Evolutionary conservation across 2,888 invertebrate genomes (phyloP), one percentile per base, ranked within the genome.

Genomic region (Xanthorhoe designata): DNA sequence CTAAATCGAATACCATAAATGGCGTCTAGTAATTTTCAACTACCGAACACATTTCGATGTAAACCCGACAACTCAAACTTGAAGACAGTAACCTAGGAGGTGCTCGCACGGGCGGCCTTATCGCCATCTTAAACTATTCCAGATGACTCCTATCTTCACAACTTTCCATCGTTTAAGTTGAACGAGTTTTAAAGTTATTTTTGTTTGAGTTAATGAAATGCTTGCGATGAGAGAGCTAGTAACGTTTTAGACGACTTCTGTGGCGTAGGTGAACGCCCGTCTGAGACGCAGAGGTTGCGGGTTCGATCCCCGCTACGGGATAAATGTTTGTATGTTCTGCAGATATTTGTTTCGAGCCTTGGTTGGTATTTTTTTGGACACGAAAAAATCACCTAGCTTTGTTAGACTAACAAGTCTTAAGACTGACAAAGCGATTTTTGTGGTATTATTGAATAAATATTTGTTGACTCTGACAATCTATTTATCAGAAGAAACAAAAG

Each of bases 61-160:
- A 38, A 8, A 2, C 2, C 38, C 38, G 38, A 38, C 38, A 38
- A 13, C 2, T 38, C 10, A 2, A 13, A 38, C 9, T 9, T 38
- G 1, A 13, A 15, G 59, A 62, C 66, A 63, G 54, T 58, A 62
- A 66, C 55, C 10, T 63, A 47, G n/a, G 13, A 47, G 51, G 19
- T 49, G 19, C 45, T 49, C 24, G 19, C 38, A 54, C 55, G 24
- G 67, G 55, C 60, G 56, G 65, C 18, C 51, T 61, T 67, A 67
- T 67, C 67, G 63, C 60, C 15, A 38, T 55, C 60, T 56, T 60
- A 52, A 65, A 65, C 61, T 66, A 58, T 66, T 66, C 57, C 61
- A 61, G 42, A 61, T 54, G 61, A 66, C 61, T 61, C 53, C 35
- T 58, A 61, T 66, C 66, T 61, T 53, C 10, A 29, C 24, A 61